These are phyloP conservation scores for Empis livida DNA, from an alignment of 2,888 invertebrate genomes.

Conservation along the genomic window DNA sequence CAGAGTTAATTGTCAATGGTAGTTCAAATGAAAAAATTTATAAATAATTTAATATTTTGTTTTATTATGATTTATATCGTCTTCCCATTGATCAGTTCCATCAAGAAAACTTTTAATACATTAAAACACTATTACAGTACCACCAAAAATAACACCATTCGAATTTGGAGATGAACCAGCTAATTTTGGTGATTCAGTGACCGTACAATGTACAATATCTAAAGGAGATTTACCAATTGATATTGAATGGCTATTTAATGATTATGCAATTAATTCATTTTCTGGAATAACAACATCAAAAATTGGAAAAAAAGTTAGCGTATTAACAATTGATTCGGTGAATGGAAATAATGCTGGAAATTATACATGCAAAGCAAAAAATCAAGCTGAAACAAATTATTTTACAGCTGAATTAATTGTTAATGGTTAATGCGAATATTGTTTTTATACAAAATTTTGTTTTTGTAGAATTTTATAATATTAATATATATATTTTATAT, in stretches of 20 bases:
- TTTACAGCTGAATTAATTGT: slow-evolving; percentile 41
- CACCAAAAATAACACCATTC: slow-evolving; percentile 38
- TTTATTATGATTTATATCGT: slow-evolving; percentile 2
- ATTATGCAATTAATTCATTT: slow-evolving; percentile 47
- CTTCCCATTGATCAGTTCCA: slow-evolving; percentile 1
- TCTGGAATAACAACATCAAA: slow-evolving; percentile 36
- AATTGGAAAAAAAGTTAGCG: slow-evolving; percentile 41
- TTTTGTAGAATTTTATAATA: background rate
- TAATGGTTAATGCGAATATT: slow-evolving; percentile 34
- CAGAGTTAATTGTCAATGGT: slow-evolving; percentile 51
- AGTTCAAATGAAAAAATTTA: slow-evolving; percentile 3
- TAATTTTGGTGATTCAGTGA: slow-evolving; percentile 50
- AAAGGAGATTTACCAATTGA: slow-evolving; percentile 56
- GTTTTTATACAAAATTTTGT: background rate
- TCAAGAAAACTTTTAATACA: background rate
- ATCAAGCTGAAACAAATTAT: slow-evolving; percentile 41
- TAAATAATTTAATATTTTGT: slow-evolving; percentile 1
- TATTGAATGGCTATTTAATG: slow-evolving; percentile 52
- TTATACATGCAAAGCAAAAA: slow-evolving; percentile 43
- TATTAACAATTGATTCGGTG: slow-evolving; percentile 44
- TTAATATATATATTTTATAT: no score
- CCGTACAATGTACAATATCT: slow-evolving; percentile 48
- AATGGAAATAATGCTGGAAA: slow-evolving; percentile 43
- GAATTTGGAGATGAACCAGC: slow-evolving; percentile 44
- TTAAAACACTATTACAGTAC: slow-evolving; percentile 21